These are phyloP conservation scores for Simalia tracyae DNA, from an alignment of 2,797 vertebrate genomes.

Conservation along the genomic window DNA sequence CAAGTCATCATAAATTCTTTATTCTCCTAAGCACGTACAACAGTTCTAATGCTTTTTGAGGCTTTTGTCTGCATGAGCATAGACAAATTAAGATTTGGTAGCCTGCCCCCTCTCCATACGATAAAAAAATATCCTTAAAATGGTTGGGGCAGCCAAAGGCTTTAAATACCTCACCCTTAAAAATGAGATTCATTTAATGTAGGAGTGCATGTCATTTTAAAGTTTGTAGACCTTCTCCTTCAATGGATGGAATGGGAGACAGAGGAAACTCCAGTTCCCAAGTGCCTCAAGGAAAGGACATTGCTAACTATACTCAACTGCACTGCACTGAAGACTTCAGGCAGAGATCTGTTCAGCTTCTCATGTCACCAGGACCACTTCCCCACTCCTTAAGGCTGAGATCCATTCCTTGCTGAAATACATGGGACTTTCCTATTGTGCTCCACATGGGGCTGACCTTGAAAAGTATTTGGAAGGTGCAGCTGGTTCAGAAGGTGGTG, in stretches of 20 bases:
- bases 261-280: too few relatives aligned
- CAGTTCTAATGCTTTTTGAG: background rate
- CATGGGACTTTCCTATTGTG: too few relatives aligned
- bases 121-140: background rate
- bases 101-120: background rate
- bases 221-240: background rate
- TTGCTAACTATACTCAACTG: background rate
- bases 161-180: too few relatives aligned
- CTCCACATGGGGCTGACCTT: too few relatives aligned
- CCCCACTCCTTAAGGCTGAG: too few relatives aligned
- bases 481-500: background rate
- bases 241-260: background rate
- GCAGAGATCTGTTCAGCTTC: too few relatives aligned
- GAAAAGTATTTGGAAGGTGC: too few relatives aligned
- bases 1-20: conserved; percentile 3
- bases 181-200: background rate
- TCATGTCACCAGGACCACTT: too few relatives aligned
- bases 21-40: background rate
- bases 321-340: too few relatives aligned
- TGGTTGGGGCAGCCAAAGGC: background rate
- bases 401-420: too few relatives aligned
- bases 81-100: background rate
- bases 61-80: background rate
- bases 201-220: background rate
- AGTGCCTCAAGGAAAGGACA: background rate